phyloP scores from a whole-genome alignment of 2,113 vertebrate species.

The Myotis lucifugus region DNA sequence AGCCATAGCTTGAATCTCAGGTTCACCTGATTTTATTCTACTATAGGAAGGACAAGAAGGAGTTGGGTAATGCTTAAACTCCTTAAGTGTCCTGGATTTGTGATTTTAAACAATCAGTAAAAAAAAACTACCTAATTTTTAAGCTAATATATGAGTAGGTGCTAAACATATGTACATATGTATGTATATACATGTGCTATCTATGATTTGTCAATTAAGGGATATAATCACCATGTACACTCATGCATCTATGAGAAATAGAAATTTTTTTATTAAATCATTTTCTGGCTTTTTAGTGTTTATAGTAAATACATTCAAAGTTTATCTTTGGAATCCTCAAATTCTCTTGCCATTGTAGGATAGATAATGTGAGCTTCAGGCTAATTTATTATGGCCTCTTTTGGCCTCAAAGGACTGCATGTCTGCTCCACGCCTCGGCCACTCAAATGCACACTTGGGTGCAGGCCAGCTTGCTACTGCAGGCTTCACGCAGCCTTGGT shows the following conservation, averaged over 20 bases:
- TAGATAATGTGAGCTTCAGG: constrained; percentile 65
- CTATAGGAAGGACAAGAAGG: neutral
- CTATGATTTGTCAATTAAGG: neutral
- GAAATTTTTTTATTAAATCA: constrained; percentile 63
- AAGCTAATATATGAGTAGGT: neutral
- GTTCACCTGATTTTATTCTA: neutral
- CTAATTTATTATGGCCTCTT: constrained; percentile 62
- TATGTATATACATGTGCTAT: neutral
- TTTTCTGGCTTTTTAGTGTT: constrained; percentile 69
- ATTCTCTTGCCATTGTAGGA: constrained; percentile 61
- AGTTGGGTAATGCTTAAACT: neutral
- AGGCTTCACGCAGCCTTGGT: neutral
- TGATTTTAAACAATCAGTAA: neutral
- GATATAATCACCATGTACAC: neutral
- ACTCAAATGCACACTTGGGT: constrained; percentile 20
- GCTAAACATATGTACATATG: neutral
- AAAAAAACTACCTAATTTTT: constrained; percentile 37
- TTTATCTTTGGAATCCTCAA: constrained; percentile 64
- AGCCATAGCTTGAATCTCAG: constrained; percentile 19
- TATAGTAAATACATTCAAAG: constrained; percentile 69
- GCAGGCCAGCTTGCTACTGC: constrained; percentile 38
- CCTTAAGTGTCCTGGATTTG: neutral
- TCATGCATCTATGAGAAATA: constrained; percentile 50
- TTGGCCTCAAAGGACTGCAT: constrained; percentile 21
- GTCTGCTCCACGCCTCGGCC: constrained; percentile 28